These are phyloP conservation scores for Brachyptera risi DNA, from an alignment of 2,888 invertebrate species.

Conservation along the genomic window DNA sequence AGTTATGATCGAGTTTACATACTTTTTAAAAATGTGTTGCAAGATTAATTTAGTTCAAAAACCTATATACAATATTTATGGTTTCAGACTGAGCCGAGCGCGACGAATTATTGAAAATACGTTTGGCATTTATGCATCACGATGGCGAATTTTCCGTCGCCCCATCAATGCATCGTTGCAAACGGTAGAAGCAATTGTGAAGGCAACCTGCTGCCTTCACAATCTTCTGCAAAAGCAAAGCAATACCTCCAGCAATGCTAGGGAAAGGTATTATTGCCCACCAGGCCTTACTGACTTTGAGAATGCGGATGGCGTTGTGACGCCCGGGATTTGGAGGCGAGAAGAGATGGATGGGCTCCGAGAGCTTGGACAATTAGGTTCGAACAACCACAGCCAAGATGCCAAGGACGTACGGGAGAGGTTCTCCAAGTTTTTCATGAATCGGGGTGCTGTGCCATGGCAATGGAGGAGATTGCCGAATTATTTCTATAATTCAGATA, in stretches of 20 bases:
- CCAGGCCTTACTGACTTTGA: not conserved
- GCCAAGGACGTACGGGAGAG: not conserved
- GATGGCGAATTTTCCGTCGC: constrained; percentile 20
- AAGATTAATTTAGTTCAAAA: too few relatives aligned
- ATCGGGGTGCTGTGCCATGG: constrained; percentile 1
- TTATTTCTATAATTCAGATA: not conserved
- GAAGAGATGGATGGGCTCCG: not conserved
- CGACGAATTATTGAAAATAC: constrained; percentile 24
- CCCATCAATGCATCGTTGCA: constrained; percentile 10
- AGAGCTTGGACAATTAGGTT: not conserved
- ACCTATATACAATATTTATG: too few relatives aligned
- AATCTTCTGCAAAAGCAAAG: constrained; percentile 12
- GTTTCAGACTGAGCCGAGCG: constrained; percentile 19
- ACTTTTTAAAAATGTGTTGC: too few relatives aligned
- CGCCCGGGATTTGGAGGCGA: not conserved
- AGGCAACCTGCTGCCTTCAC: constrained; percentile 23
- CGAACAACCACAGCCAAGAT: not conserved
- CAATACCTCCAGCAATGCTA: not conserved
- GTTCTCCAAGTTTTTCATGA: not conserved
- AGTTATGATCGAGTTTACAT: too few relatives aligned
- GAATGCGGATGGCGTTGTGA: not conserved
- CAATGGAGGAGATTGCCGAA: not conserved
- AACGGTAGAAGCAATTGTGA: constrained; percentile 16
- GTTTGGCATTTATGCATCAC: constrained; percentile 24
- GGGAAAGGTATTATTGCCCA: constrained; percentile 10